phyloP scores from a whole-genome alignment of 1,140 invertebrate genomes.

The Bombus waltoni region DNA sequence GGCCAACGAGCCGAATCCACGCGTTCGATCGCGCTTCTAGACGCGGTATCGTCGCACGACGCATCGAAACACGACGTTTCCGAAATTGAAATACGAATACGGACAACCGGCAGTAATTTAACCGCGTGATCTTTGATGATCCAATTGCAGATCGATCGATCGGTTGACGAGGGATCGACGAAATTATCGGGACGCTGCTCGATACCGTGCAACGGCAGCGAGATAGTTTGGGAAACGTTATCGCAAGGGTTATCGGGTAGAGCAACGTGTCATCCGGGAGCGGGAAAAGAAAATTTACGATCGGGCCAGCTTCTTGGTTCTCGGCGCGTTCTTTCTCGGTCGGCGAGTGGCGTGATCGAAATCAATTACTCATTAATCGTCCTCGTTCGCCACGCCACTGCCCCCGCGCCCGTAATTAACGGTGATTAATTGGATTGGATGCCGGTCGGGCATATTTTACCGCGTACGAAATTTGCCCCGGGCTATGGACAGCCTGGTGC shows the following conservation, averaged over 20 bases:
- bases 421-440: slow-evolving; percentile 77
- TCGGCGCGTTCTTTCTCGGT: slow-evolving; percentile 63
- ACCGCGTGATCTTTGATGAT: background rate
- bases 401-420: slow-evolving; percentile 77
- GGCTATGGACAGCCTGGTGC: slow-evolving; percentile 33
- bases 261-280: background rate
- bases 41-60: background rate
- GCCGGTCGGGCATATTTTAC: slow-evolving; percentile 65
- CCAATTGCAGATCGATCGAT: background rate
- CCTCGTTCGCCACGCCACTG: slow-evolving; percentile 60
- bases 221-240: background rate
- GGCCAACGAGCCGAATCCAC: background rate
- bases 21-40: background rate
- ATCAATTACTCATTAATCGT: slow-evolving; percentile 80
- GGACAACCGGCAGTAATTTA: background rate
- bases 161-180: background rate
- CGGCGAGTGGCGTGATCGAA: slow-evolving; percentile 76
- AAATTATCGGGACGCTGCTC: background rate
- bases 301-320: background rate
- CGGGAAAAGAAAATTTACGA: slow-evolving; percentile 66
- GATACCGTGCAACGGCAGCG: background rate
- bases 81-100: too few relatives aligned
- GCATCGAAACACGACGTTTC: background rate
- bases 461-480: slow-evolving; percentile 63
- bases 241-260: background rate